A percentile compares a stretch with the other conserved stretches of the same genome.
phyloP scores from a whole-genome alignment of 23 tunicate species.

The Corella eumyota region DNA sequence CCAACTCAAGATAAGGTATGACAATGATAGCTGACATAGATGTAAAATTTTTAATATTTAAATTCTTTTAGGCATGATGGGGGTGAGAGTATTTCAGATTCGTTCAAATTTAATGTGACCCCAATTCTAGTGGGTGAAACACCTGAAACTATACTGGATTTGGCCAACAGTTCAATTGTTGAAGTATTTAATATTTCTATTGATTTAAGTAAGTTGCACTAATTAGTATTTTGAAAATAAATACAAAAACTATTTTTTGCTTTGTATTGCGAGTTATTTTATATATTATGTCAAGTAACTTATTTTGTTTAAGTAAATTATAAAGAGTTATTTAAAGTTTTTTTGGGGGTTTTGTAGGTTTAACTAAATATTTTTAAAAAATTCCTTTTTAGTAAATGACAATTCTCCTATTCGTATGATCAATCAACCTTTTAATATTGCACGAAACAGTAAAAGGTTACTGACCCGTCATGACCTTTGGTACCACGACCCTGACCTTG shows the following conservation, averaged over 20 bases:
- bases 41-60: background rate
- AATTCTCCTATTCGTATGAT: conserved; percentile 53
- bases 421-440: conserved; percentile 38
- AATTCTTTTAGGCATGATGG: conserved; percentile 44
- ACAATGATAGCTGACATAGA: too few species aligned
- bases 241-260: background rate
- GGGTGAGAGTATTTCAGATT: conserved; percentile 27
- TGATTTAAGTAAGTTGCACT: conserved; percentile 14
- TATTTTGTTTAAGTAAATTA: too few species aligned
- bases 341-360: too few species aligned
- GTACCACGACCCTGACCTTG: conserved; percentile 68
- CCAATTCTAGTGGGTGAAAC: conserved; percentile 52
- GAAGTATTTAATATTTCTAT: conserved; percentile 32
- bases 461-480: conserved; percentile 70
- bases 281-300: too few species aligned
- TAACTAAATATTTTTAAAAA: too few species aligned
- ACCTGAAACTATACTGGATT: conserved; percentile 13
- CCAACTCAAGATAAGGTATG: too few species aligned
- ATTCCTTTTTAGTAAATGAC: conserved; percentile 63
- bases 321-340: too few species aligned
- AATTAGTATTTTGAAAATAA: background rate
- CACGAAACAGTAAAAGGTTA: conserved; percentile 41
- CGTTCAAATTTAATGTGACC: conserved; percentile 16
- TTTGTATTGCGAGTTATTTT: background rate
- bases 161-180: conserved; percentile 16